Evolutionary conservation across 2,113 vertebrate genomes (phyloP).

Genomic region (Addax nasomaculatus): DNA sequence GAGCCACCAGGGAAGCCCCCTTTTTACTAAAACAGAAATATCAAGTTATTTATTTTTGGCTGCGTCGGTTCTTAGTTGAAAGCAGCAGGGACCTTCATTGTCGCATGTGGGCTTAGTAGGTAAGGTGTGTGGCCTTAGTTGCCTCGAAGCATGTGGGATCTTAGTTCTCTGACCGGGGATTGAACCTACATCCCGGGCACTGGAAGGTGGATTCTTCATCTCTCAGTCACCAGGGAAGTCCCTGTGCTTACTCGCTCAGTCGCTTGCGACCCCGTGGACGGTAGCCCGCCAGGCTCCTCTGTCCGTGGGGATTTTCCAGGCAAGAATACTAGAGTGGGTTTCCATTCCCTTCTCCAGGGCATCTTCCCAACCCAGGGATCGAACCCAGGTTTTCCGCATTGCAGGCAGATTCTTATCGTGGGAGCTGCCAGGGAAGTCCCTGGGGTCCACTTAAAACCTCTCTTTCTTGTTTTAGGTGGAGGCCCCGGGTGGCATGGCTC

Average conservation of each 20-base stretch:
- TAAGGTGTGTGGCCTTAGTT: neutral
- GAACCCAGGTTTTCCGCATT: neutral
- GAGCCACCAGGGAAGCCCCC: neutral
- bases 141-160: neutral
- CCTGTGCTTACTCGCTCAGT: neutral
- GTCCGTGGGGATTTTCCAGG: neutral
- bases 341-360: neutral
- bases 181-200: neutral
- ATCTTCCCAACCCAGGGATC: neutral
- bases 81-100: neutral
- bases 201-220: neutral
- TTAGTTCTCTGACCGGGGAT: neutral
- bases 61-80: neutral
- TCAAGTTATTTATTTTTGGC: neutral
- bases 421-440: neutral
- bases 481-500: neutral
- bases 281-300: neutral
- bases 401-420: neutral
- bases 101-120: neutral
- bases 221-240: neutral
- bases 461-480: neutral
- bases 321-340: neutral
- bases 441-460: neutral
- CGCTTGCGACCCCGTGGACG: rapidly evolving
- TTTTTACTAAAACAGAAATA: neutral